Evolutionary conservation across 1,140 invertebrate species (phyloP), one percentile per base, ranked within the genome.

Genomic region (Armadillidium nasatum): DNA sequence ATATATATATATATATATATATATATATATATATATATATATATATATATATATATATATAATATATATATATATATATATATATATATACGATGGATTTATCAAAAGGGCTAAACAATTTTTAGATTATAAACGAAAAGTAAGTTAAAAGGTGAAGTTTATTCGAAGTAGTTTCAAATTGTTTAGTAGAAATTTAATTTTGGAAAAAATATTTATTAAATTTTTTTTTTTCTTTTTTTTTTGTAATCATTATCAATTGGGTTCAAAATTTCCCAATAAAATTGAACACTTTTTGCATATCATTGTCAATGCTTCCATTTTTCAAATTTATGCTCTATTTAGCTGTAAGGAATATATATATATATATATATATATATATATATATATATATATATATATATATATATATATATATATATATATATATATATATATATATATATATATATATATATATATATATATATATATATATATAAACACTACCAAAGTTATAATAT

Each of bases 21-120:
- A n/a, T 68, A 68, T 68, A 68, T n/a, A 68, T 68, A n/a, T 68
- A 19, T 68, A 68, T 68, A 68, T 68, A n/a, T 68, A 68, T 68
- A 68, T 68, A 68, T 68, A 68, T 68, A 68, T 68, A 68, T n/a
- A 68, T 68, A 68, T n/a, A 68, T 68, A n/a, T 68, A 2, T 68
- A 67, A 67, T 33, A 33, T 33, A 33, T 33, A 33, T 33, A 33
- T 33, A 33, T 33, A 33, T 33, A 33, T 33, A 33, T 33, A 33
- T 33, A 33, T 33, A 33, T 33, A 6, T 3, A 33, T 3, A 33
- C 33, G 33, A 33, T 1, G 33, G 33, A 33, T 33, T 33, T 33
- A 33, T 33, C 1, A 33, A 33, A 33, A 33, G 6, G 33, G 1
- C 33, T 6, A 33, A 1, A 33, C n/a, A 33, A 33, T 33, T 33